phyloP scores from a whole-genome alignment of 2,113 vertebrate genomes.

The Barbus barbus region DNA sequence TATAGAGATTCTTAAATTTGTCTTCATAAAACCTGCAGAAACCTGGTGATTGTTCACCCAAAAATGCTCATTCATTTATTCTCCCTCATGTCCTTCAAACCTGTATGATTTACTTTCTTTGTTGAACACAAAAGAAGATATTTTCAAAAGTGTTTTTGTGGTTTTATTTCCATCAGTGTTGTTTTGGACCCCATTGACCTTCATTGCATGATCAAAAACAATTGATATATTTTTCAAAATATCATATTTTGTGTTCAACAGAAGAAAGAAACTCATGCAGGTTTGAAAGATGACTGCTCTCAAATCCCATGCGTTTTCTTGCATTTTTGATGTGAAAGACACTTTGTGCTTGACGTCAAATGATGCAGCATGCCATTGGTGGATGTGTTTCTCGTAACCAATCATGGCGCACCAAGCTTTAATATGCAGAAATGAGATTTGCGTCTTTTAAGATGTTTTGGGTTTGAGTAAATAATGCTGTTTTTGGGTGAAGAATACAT shows the following conservation, averaged over 20 bases:
- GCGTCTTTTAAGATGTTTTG: too few relatives aligned
- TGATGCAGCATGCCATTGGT: background rate
- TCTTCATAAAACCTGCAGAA: too few relatives aligned
- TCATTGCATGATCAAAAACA: background rate
- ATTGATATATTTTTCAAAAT: background rate
- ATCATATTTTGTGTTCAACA: background rate
- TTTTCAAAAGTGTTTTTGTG: background rate
- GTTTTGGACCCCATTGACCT: too few relatives aligned
- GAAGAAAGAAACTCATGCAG: background rate
- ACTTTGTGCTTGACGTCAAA: background rate
- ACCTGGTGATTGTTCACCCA: too few relatives aligned
- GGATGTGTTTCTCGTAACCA: background rate
- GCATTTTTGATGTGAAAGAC: background rate
- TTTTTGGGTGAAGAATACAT: background rate
- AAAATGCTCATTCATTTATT: background rate
- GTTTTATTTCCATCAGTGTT: too few relatives aligned
- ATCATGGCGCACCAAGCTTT: background rate
- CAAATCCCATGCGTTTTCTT: background rate
- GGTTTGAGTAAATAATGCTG: background rate
- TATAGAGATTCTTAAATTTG: too few relatives aligned
- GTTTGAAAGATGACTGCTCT: background rate
- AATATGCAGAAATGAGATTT: background rate
- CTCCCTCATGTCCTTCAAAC: background rate
- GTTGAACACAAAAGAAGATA: background rate
- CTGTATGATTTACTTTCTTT: too few relatives aligned